Conservation (phyloP, 2,888 invertebrate species). For the Helleia helle region DNA sequence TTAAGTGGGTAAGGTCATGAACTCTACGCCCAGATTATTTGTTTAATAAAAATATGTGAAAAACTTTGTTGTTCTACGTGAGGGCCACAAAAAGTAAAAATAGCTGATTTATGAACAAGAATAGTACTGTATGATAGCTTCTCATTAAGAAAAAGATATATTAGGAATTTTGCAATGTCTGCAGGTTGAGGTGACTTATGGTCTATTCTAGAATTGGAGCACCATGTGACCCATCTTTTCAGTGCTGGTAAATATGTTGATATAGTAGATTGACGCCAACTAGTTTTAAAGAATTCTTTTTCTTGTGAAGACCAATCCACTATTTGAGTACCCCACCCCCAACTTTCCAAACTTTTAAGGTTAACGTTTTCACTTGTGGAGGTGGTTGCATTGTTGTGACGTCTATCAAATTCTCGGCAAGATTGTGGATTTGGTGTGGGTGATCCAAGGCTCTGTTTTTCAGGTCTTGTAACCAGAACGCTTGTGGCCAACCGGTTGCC, state of each 20-base stretch:
- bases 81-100: constrained; percentile 15
- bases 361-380: constrained; percentile 13
- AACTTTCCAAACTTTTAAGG: constrained; percentile 18
- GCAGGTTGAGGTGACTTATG: not conserved
- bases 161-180: constrained; percentile 6
- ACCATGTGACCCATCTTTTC: constrained; percentile 15
- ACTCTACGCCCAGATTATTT: constrained; percentile 10
- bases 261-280: constrained; percentile 18
- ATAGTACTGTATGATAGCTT: constrained; percentile 18
- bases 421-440: constrained; percentile 9
- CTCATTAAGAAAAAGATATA: constrained; percentile 11
- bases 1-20: constrained; percentile 12
- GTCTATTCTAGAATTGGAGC: too few species aligned
- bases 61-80: constrained; percentile 18
- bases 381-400: constrained; percentile 10
- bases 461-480: constrained; percentile 15
- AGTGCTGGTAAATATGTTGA: constrained; percentile 16
- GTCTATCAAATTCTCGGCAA: constrained; percentile 3
- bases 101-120: constrained; percentile 21
- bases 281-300: constrained; percentile 10
- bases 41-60: constrained; percentile 11
- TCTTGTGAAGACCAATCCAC: constrained; percentile 13
- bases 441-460: constrained; percentile 7
- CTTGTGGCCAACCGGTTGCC: constrained; percentile 15
- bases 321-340: constrained; percentile 16